phyloP scores from a whole-genome alignment of 2,888 invertebrate species.

The Erannis defoliaria region DNA sequence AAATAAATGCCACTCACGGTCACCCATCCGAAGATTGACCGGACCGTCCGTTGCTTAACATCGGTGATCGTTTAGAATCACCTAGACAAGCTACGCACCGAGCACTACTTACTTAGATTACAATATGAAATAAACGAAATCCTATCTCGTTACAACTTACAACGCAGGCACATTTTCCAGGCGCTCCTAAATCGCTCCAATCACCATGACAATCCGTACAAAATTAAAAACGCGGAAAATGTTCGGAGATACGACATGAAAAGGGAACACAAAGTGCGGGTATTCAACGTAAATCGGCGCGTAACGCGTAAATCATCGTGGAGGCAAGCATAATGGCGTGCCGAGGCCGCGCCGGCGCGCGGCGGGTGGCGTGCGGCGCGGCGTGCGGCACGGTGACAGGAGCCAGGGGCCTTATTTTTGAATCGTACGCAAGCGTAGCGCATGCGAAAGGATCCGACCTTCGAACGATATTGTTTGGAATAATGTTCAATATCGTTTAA shows the following conservation, averaged over 20 bases:
- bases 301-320: slow-evolving; percentile 23
- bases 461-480: too few species aligned
- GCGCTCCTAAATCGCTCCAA: slow-evolving; percentile 7
- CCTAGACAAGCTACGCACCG: too few species aligned
- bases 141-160: not conserved
- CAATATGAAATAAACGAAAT: too few species aligned
- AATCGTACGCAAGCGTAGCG: too few species aligned
- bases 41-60: too few species aligned
- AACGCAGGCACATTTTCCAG: slow-evolving; percentile 1
- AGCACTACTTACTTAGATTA: too few species aligned
- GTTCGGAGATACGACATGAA: slow-evolving; percentile 13
- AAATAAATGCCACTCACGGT: too few species aligned
- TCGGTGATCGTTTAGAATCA: too few species aligned
- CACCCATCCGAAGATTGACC: too few species aligned
- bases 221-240: slow-evolving; percentile 18
- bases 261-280: slow-evolving; percentile 18
- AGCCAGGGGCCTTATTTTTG: too few species aligned
- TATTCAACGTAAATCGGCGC: slow-evolving; percentile 18
- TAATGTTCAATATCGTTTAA: too few species aligned
- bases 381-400: slow-evolving; percentile 1
- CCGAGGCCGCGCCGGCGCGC: not conserved
- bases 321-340: slow-evolving; percentile 17
- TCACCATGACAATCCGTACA: slow-evolving; percentile 15
- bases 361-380: not conserved
- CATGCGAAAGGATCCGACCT: too few species aligned